A percentile compares a stretch with the other conserved stretches of the same genome.
Conservation (phyloP, 1,140 invertebrate species). For the Achatina immaculata region DNA sequence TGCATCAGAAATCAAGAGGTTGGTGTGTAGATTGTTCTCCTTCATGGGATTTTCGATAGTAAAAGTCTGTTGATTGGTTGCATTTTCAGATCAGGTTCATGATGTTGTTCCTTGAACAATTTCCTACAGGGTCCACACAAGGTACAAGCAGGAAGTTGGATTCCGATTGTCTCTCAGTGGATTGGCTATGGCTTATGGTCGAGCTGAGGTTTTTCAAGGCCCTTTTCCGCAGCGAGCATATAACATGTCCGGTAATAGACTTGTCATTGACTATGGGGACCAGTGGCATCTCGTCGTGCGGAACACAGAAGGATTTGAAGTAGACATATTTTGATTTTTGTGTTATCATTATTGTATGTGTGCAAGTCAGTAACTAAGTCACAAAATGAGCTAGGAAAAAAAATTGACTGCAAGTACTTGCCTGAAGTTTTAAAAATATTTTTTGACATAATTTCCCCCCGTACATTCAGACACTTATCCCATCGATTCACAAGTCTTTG, state of each 20-base stretch:
- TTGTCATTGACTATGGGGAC: constrained; percentile 29
- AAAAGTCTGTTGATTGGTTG: not conserved
- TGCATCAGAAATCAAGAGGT: no score
- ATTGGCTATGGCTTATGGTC: constrained; percentile 58
- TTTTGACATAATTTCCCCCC: no score
- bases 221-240: constrained; percentile 3
- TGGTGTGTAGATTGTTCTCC: no score
- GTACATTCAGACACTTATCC: no score
- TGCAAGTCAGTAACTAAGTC: no score
- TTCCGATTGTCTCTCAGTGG: constrained; percentile 51
- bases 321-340: constrained; percentile 27
- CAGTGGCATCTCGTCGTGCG: constrained; percentile 31
- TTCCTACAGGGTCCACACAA: constrained; percentile 58
- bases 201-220: not conserved
- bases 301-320: constrained; percentile 40
- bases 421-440: no score
- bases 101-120: not conserved
- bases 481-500: no score
- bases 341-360: no score
- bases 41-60: no score
- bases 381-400: no score
- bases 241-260: not conserved
- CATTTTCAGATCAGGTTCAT: not conserved
- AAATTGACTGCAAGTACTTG: no score
- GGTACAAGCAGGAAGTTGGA: constrained; percentile 61